Evolutionary conservation across 2,113 vertebrate species (phyloP).

Genomic region (Meriones unguiculatus): DNA sequence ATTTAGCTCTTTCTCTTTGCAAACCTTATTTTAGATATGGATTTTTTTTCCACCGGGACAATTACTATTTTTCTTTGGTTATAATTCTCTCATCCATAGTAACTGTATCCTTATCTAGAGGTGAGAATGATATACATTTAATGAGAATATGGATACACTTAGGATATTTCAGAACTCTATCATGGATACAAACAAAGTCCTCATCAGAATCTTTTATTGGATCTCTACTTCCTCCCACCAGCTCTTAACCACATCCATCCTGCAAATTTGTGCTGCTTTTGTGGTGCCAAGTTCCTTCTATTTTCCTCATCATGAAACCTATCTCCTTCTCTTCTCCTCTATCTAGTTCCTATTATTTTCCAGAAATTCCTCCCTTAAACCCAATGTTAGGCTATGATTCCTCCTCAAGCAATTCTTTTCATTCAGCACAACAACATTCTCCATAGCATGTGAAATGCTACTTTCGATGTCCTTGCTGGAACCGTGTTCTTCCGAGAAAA

Average conservation of each 20-base stretch:
- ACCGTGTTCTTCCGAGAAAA: background rate
- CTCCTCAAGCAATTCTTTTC: background rate
- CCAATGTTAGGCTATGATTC: background rate
- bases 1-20: background rate
- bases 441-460: background rate
- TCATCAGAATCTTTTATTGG: background rate
- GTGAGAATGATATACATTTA: background rate
- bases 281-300: background rate
- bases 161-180: background rate
- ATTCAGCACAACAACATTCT: background rate
- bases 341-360: background rate
- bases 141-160: background rate
- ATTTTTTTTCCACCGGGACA: background rate
- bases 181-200: background rate
- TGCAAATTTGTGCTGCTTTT: accelerated
- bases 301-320: background rate
- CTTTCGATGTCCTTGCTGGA: background rate
- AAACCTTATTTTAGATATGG: background rate
- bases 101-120: background rate
- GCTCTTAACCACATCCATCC: too few species aligned
- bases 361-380: background rate
- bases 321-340: background rate
- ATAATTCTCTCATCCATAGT: background rate
- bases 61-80: background rate
- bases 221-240: background rate